phyloP scores from a whole-genome alignment of 2,113 vertebrate species.

The Bettongia penicillata region DNA sequence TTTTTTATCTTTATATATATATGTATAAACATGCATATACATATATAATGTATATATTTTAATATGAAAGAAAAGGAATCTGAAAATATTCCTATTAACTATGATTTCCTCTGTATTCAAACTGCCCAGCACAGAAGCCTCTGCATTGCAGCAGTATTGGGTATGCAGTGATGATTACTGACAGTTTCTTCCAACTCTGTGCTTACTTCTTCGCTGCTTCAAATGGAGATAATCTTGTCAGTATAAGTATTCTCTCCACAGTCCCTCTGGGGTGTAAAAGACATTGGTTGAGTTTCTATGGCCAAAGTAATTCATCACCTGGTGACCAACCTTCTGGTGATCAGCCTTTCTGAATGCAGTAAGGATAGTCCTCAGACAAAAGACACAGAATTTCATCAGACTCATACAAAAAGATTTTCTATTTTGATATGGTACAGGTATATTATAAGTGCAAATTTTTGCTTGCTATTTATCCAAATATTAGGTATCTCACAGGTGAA shows the following conservation, averaged over 20 bases:
- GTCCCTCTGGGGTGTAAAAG: background rate
- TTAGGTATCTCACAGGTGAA: background rate
- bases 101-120: background rate
- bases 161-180: background rate
- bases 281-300: background rate
- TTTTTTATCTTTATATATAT: slow-evolving; percentile 27
- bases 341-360: background rate
- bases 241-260: background rate
- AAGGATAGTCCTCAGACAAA: background rate
- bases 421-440: background rate
- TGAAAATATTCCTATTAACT: background rate
- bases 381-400: background rate
- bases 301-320: background rate
- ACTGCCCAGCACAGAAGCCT: background rate
- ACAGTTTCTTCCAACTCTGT: background rate
- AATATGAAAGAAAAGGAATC: background rate
- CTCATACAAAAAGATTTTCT: background rate
- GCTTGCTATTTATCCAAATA: background rate
- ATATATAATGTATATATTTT: background rate
- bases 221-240: background rate
- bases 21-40: background rate
- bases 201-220: background rate
- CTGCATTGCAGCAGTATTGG: background rate
- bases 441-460: background rate
- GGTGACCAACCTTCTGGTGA: background rate